Evolutionary conservation across 1,140 invertebrate species (phyloP).

Genomic region (Hermetia illucens): DNA sequence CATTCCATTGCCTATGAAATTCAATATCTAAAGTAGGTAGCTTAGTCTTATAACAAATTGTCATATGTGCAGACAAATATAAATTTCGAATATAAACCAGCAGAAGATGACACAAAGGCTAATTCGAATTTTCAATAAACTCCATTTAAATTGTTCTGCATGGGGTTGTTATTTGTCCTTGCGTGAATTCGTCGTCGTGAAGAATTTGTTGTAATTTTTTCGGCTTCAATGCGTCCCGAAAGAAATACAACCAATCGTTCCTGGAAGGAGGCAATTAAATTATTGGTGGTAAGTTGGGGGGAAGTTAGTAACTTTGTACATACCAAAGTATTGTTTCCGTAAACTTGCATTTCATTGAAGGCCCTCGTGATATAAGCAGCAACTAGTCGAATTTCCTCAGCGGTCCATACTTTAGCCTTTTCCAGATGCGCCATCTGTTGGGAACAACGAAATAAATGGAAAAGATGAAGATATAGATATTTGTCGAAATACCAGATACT

Average conservation of each 20-base stretch:
- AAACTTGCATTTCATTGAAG: neutral
- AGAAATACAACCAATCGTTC: constrained; percentile 25
- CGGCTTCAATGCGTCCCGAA: constrained; percentile 27
- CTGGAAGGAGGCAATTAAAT: constrained; percentile 8
- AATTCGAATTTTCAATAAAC: constrained; percentile 27
- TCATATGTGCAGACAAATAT: too few species aligned
- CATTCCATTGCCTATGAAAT: too few species aligned
- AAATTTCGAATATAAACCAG: too few species aligned
- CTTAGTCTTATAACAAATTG: too few species aligned
- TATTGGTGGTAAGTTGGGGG: neutral
- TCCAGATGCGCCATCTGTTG: neutral
- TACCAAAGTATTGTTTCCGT: constrained; percentile 19
- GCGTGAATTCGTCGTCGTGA: constrained; percentile 16
- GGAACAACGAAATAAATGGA: too few species aligned
- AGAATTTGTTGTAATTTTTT: constrained; percentile 19
- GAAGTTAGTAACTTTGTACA: neutral
- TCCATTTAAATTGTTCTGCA: constrained; percentile 29
- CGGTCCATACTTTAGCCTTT: neutral
- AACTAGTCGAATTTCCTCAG: neutral
- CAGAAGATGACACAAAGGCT: too few species aligned
- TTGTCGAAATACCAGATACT: too few species aligned
- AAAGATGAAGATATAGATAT: too few species aligned
- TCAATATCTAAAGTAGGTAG: too few species aligned
- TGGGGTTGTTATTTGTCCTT: constrained; percentile 15
- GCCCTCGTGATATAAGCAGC: neutral